Percentiles rank a stretch among this genome's conserved stretches.
phyloP scores from a whole-genome alignment of 1,140 invertebrate genomes.

The Ceratina calcarata region DNA sequence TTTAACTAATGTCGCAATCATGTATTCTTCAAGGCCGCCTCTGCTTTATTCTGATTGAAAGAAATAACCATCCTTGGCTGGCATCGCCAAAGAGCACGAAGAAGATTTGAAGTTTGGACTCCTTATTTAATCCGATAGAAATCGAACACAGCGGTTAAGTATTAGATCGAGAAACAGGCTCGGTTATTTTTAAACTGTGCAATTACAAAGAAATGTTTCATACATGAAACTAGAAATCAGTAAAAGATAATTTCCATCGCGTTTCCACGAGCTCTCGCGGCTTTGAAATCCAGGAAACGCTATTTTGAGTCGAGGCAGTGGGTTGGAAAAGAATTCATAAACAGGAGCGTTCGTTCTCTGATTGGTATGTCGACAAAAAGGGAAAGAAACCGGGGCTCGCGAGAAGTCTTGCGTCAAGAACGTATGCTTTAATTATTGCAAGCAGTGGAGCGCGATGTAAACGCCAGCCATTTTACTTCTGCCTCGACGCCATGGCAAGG shows the following conservation, averaged over 20 bases:
- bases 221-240: not conserved
- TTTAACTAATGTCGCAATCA: not conserved
- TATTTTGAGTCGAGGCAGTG: not conserved
- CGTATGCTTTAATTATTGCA: conserved; percentile 61
- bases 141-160: too few relatives aligned
- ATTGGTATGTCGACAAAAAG: not conserved
- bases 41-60: not conserved
- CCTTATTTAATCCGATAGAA: not conserved
- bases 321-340: not conserved
- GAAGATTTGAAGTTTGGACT: not conserved
- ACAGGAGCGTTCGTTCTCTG: not conserved
- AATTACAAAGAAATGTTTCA: not conserved
- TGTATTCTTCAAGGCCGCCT: not conserved
- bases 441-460: conserved; percentile 56
- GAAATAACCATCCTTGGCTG: too few relatives aligned
- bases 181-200: too few relatives aligned
- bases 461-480: conserved; percentile 58
- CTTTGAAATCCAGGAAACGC: conserved; percentile 11
- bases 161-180: too few relatives aligned
- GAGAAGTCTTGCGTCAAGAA: conserved; percentile 33
- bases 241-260: not conserved
- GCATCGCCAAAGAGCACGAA: too few relatives aligned
- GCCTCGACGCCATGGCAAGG: conserved; percentile 52
- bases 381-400: conserved; percentile 13
- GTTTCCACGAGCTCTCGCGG: not conserved